Evolutionary conservation across 2,113 vertebrate species (phyloP).

Genomic region (Sciurus niger): DNA sequence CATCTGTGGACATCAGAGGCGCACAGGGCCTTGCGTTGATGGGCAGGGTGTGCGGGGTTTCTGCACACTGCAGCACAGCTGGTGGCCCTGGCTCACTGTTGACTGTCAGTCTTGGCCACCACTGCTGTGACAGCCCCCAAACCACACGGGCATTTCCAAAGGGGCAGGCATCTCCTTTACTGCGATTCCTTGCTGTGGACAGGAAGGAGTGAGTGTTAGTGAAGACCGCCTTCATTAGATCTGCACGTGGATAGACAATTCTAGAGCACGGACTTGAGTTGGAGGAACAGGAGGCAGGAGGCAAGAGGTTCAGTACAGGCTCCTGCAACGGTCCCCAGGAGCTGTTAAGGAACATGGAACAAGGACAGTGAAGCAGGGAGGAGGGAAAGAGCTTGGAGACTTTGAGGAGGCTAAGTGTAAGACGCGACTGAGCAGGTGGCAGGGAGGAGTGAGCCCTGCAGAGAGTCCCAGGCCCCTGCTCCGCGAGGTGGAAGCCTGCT

Average conservation of each 20-base stretch:
- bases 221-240: background rate
- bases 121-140: accelerated
- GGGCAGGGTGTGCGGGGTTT: background rate
- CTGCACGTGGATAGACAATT: background rate
- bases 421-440: too few species aligned
- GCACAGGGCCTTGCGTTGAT: background rate
- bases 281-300: background rate
- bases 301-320: accelerated
- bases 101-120: too few species aligned
- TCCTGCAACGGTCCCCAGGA: accelerated
- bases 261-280: background rate
- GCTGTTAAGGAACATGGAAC: accelerated
- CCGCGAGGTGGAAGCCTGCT: background rate
- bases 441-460: too few species aligned
- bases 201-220: background rate
- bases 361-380: accelerated
- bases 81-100: background rate
- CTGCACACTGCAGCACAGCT: background rate
- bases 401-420: background rate
- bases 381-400: background rate
- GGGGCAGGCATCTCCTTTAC: accelerated
- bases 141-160: background rate
- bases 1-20: background rate
- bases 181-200: background rate
- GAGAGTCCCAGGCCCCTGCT: too few species aligned